These are phyloP conservation scores for Diplazon laetatorius DNA, from an alignment of 2,888 invertebrate genomes.

Conservation along the genomic window DNA sequence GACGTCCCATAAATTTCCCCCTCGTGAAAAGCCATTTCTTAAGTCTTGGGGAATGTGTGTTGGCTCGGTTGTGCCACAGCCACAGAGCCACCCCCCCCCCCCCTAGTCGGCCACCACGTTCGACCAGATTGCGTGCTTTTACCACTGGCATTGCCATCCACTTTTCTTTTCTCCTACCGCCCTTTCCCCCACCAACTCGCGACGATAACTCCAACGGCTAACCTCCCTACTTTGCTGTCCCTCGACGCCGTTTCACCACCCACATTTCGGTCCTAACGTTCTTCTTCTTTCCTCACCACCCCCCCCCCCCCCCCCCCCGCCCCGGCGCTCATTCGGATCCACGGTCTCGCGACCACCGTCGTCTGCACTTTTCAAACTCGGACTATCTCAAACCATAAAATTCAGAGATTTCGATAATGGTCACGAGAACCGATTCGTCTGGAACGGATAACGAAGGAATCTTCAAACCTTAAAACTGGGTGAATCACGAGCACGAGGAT, in stretches of 20 bases:
- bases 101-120: slow-evolving; percentile 31
- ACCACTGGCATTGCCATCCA: slow-evolving; percentile 69
- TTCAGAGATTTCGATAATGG: slow-evolving; percentile 44
- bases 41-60: slow-evolving; percentile 71
- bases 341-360: neutral
- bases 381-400: slow-evolving; percentile 47
- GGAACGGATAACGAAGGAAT: neutral
- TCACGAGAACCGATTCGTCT: neutral
- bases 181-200: slow-evolving; percentile 47
- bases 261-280: slow-evolving; percentile 17
- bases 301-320: too few relatives aligned
- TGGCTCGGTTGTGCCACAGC: slow-evolving; percentile 31
- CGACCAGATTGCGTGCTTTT: slow-evolving; percentile 75
- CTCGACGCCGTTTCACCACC: slow-evolving; percentile 42
- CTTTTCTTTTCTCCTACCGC: slow-evolving; percentile 51
- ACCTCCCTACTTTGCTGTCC: slow-evolving; percentile 26
- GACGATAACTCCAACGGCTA: slow-evolving; percentile 53
- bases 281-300: too few relatives aligned
- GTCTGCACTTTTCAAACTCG: slow-evolving; percentile 51
- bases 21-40: slow-evolving; percentile 73
- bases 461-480: too few relatives aligned
- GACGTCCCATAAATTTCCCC: slow-evolving; percentile 79
- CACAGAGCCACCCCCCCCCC: slow-evolving; percentile 76
- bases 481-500: too few relatives aligned
- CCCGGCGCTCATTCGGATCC: too few relatives aligned